Percentiles rank a stretch among this genome's conserved stretches.
These are phyloP conservation scores for Hybos culiciformis DNA, from an alignment of 2,888 invertebrate genomes.

Conservation along the genomic window DNA sequence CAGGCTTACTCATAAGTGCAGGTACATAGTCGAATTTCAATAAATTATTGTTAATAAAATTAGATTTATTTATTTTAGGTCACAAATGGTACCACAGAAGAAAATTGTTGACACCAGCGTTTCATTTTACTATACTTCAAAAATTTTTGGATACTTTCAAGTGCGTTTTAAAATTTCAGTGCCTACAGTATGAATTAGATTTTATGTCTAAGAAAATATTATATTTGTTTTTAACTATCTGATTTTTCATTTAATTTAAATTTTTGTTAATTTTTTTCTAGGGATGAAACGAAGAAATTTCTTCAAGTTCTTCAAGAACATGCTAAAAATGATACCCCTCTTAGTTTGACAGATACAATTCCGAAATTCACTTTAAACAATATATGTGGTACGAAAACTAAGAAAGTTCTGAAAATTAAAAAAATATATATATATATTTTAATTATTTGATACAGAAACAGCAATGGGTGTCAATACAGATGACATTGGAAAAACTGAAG, in stretches of 20 bases:
- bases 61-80: slow-evolving; percentile 17
- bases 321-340: slow-evolving; percentile 16
- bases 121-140: slow-evolving; percentile 48
- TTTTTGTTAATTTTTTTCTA: slow-evolving; percentile 13
- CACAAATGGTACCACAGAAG: slow-evolving; percentile 45
- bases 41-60: not conserved
- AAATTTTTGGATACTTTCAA: slow-evolving; percentile 32
- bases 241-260: not conserved
- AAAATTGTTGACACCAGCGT: slow-evolving; percentile 48
- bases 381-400: slow-evolving; percentile 45
- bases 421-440: too few species aligned
- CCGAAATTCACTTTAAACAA: slow-evolving; percentile 48
- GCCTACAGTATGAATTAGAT: too few species aligned
- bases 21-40: slow-evolving; percentile 16
- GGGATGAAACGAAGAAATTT: slow-evolving; percentile 33
- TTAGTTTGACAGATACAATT: slow-evolving; percentile 41
- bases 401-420: too few species aligned
- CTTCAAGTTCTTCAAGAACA: slow-evolving; percentile 22
- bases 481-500: slow-evolving; percentile 35
- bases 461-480: slow-evolving; percentile 56
- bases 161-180: too few species aligned
- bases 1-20: slow-evolving; percentile 39
- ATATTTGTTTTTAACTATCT: too few species aligned
- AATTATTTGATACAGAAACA: slow-evolving; percentile 33
- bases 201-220: too few species aligned